These are phyloP conservation scores for Zonitis immaculata DNA, from an alignment of 2,888 invertebrate genomes.

Conservation along the genomic window DNA sequence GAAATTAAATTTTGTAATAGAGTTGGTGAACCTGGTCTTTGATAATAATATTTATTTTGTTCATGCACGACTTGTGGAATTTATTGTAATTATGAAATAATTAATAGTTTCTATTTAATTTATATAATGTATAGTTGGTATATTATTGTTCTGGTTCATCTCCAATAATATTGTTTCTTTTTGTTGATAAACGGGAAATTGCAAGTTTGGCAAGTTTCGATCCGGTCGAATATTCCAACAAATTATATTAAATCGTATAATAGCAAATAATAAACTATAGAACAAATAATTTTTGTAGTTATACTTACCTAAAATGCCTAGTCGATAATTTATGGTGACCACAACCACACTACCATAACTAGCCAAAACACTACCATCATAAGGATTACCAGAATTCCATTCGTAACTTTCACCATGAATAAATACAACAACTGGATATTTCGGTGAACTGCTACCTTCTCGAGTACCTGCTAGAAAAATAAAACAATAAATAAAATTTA, in stretches of 20 bases:
- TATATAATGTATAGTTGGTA: too few species aligned
- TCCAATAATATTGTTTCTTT: not conserved
- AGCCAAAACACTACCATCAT: constrained; percentile 93
- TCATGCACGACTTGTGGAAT: not conserved
- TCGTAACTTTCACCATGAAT: constrained; percentile 95
- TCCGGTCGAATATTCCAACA: too few species aligned
- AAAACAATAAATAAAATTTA: constrained; percentile 1
- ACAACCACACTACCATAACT: constrained; percentile 88
- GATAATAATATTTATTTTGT: not conserved
- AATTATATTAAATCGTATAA: too few species aligned
- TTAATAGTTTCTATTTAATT: too few species aligned
- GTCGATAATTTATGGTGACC: constrained; percentile 77
- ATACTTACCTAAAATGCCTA: constrained; percentile 71
- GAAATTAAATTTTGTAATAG: constrained; percentile 17
- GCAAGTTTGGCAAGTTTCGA: not conserved
- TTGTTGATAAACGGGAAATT: too few species aligned
- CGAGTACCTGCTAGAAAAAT: constrained; percentile 59
- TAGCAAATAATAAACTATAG: not conserved
- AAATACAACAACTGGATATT: constrained; percentile 88
- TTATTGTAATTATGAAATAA: too few species aligned
- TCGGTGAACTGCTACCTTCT: constrained; percentile 50
- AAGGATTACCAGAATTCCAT: constrained; percentile 97
- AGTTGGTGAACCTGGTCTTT: constrained; percentile 2
- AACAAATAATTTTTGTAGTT: constrained; percentile 6
- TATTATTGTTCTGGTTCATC: not conserved